These are phyloP conservation scores for Marcusenius ussheri DNA, from an alignment of 2,113 vertebrate species.

Conservation along the genomic window DNA sequence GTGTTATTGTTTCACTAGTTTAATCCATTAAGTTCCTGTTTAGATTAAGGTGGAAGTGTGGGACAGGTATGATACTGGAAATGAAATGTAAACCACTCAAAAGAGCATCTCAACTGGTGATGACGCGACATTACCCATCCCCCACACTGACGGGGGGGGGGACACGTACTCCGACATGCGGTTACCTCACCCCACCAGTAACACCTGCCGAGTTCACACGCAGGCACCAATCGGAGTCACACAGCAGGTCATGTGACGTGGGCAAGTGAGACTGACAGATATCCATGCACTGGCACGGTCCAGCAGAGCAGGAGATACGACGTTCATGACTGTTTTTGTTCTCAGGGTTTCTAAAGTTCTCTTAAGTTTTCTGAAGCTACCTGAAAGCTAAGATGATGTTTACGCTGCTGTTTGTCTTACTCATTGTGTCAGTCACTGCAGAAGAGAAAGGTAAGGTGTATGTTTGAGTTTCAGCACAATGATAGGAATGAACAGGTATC, in stretches of 20 bases:
- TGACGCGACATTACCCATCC: not conserved
- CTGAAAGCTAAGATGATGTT: slow-evolving; percentile 36
- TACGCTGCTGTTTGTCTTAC: slow-evolving; percentile 35
- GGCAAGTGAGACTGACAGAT: not conserved
- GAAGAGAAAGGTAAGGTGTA: slow-evolving; percentile 46
- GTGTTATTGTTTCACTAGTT: not conserved
- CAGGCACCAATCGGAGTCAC: slow-evolving; percentile 42
- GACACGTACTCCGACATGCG: slow-evolving; percentile 56
- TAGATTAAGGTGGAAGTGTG: not conserved
- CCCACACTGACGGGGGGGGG: slow-evolving; percentile 13
- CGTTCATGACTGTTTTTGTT: not conserved
- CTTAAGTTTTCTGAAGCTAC: not conserved
- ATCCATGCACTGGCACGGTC: not conserved
- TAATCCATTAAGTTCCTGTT: not conserved
- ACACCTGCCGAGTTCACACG: slow-evolving; percentile 62
- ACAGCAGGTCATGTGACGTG: slow-evolving; percentile 14
- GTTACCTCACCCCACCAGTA: slow-evolving; percentile 38
- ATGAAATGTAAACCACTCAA: not conserved
- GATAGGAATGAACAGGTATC: too few species aligned
- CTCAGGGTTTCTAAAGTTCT: slow-evolving; percentile 9
- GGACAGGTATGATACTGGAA: not conserved
- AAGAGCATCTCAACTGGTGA: not conserved
- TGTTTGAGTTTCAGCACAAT: not conserved
- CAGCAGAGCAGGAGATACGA: not conserved
- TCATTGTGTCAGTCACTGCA: slow-evolving; percentile 36